Base-by-base conservation (phyloP, 2,888 invertebrate genomes). In the Sinhomidia bicolor region DNA sequence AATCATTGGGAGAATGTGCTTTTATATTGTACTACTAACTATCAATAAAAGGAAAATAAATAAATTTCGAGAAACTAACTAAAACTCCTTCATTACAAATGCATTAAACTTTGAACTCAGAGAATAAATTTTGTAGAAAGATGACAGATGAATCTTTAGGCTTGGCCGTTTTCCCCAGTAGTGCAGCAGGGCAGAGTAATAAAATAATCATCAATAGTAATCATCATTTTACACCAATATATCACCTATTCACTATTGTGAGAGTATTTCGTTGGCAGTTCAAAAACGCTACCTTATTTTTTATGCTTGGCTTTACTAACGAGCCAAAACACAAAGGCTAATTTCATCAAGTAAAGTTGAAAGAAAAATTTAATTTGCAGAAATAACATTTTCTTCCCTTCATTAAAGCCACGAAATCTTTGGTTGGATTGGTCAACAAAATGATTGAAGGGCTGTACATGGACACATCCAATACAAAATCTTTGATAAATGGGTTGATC, bases 101-200 rank as follows among this genome's bases (percentile, higher is more conserved):
- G 79, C 79, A 79, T 79, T 79, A 79, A 79, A 79, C 29, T 76
- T 51, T 47, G 17, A 68, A 36, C 68, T 36, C 68, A n/a, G 29
- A 5, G 17, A 68, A 68, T 68, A 68, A 68, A 68, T 68, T 68
- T 26, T 29, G 17, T n/a, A 23, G 9, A 1, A 68, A 17, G 20
- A 36, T 68, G 68, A 36, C 68, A 68, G 41, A 68, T 23, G 68
- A n/a, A 10, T 32, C 32, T 36, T 20, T 68, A 36, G 36, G 68
- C 17, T 68, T 36, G 68, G 32, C 32, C 41, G 7, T 36, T 68
- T 68, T n/a, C 62, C 12, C 62, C n/a, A n/a, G n/a, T n/a, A 32
- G 29, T n/a, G n/a, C n/a, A n/a, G n/a, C n/a, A n/a, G 6, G 14
- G 29, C 6, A 20, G 3, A 1, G 36, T 36, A 17, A 68, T 68